Base-by-base conservation (phyloP, 2,888 invertebrate species). In the Himalopsyche anomala region DNA sequence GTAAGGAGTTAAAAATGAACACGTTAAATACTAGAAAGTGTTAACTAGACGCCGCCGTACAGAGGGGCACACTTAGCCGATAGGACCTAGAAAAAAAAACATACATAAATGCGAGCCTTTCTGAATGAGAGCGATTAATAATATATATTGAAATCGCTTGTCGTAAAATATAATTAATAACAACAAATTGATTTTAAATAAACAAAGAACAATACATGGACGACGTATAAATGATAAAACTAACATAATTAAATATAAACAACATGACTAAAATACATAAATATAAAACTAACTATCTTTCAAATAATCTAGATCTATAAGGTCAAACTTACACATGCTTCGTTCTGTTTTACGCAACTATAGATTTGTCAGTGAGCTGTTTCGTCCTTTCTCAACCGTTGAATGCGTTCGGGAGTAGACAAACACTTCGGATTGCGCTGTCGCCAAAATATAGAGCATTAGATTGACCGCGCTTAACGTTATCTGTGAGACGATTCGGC, bases 161-260 rank as follows among this genome's bases (percentile, higher is more conserved):
- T 82, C 55, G 17, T 69, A 62, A 80, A 82, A 82, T 82, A 87
- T 82, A 84, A 85, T 40, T 42, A 55, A 74, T 87, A 88, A 88
- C 88, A 87, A 80, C 85, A 87, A 87, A 82, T 84, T 80, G 69
- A 84, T 69, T 82, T 80, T 62, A 81, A 84, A 87, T 87, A 87
- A 88, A 88, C 87, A 88, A 87, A 88, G 88, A 86, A 87, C 88
- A 88, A 88, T 80, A 83, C 88, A 85, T 88, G 88, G 87, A 87
- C 84, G 83, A 81, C 80, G 62, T 80, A 38, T 42, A 17, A 81
- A 85, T 69, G 69, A 84, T 81, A 84, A 84, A 74, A 74, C 36
- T 74, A 74, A 74, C 36, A 74, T 74, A 74, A 74, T 74, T 74
- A 74, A 74, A 74, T 74, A 74, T 74, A 74, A 74, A 74, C 19